Base-by-base conservation (phyloP, 37 sponge, comb jelly and placozoan genomes). In the Oscarella lobularis region DNA sequence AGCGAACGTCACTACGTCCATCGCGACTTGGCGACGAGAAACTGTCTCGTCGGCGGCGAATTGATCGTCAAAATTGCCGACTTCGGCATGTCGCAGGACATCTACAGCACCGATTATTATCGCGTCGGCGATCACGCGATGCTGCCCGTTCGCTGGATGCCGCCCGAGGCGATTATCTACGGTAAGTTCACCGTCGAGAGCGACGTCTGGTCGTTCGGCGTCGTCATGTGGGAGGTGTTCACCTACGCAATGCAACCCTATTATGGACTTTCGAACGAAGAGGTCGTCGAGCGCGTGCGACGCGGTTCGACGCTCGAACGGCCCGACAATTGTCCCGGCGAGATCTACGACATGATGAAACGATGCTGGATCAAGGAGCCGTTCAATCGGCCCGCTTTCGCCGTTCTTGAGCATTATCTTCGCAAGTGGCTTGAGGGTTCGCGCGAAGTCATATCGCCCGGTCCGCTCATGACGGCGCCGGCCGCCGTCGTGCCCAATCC, bases 191-290 rank as follows among this genome's bases (percentile, higher is more conserved):
- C 88, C 0, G 76, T 82, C 1, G 83, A 84, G 37, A 76, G 81
- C 34, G 92, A 92, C 54, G 92, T 92, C 40, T 92, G 88, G 88
- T 85, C 92, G 4, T 92, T 87, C 81, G 92, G 92, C 0, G 86
- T 92, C 3, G 88, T 85, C n/a, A 85, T 87, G 83, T 92, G 92
- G 92, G 92, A 92, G 79, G 81, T 92, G 6, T 92, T 92, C 66
- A 81, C 85, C 0, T 87, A 84, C 72, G 92, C 80, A 6, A 81
- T 91, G 77, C 92, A 91, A 72, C 92, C 92, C 0, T 91, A 87
- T 65, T 91, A 71, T 81, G 92, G 92, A 0, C 67, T 38, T 2
- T 76, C 85, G 29, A 91, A 91, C 48, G 92, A 91, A 31, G 80
- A 84, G 39, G 92, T 91, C 9, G 81, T 75, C 6, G 80, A 91